Conservation (phyloP, 2,797 vertebrate genomes). For the Spinus pinus region DNA sequence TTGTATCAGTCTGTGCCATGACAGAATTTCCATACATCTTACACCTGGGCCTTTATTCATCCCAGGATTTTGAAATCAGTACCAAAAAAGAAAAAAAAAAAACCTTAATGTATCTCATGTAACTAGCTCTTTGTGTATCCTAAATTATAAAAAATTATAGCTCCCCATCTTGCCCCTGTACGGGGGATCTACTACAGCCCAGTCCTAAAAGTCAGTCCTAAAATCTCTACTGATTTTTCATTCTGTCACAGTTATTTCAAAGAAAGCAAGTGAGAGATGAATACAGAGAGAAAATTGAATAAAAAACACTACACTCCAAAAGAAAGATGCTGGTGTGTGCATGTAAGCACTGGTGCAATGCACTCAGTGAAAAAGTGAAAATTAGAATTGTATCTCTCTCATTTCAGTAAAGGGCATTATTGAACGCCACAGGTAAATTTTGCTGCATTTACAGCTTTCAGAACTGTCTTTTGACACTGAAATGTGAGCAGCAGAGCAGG, state of each 20-base stretch:
- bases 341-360: not conserved
- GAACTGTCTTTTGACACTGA: not conserved
- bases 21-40: not conserved
- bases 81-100: not conserved
- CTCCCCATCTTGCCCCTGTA: not conserved
- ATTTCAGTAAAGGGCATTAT: not conserved
- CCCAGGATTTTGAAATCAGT: not conserved
- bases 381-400: not conserved
- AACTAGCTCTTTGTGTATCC: not conserved
- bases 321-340: not conserved
- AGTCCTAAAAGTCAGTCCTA: not conserved
- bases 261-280: not conserved
- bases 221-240: not conserved
- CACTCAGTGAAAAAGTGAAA: not conserved
- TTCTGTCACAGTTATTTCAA: not conserved
- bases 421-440: not conserved
- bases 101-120: not conserved
- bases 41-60: not conserved
- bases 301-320: not conserved
- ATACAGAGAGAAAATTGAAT: not conserved
- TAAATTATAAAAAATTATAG: not conserved
- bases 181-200: not conserved
- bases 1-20: not conserved
- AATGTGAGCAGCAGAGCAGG: not conserved
- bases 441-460: not conserved